These are phyloP conservation scores for Achatina immaculata DNA, from an alignment of 1,140 invertebrate genomes.

Conservation along the genomic window DNA sequence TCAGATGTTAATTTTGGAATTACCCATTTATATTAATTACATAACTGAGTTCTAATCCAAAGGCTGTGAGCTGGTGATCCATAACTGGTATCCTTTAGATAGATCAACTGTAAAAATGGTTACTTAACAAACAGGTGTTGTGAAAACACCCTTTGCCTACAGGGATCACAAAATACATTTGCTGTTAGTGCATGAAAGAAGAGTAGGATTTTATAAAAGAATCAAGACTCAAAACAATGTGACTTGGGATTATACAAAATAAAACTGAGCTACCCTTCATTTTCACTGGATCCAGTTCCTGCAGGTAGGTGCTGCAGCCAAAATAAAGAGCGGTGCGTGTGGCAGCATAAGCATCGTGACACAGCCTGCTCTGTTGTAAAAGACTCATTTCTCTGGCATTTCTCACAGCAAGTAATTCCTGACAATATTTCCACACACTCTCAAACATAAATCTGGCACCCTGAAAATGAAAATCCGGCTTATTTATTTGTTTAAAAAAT, in stretches of 20 bases:
- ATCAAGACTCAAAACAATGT: not conserved
- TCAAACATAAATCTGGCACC: conserved; percentile 64
- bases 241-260: too few species aligned
- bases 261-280: conserved; percentile 34
- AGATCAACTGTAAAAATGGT: too few species aligned
- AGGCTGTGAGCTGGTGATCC: too few species aligned
- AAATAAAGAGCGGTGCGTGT: conserved; percentile 47
- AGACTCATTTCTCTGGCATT: conserved; percentile 20
- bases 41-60: too few species aligned
- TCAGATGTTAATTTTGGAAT: too few species aligned
- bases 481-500: not conserved
- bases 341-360: conserved; percentile 52
- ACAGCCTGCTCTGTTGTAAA: conserved; percentile 31
- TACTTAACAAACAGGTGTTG: too few species aligned
- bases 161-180: too few species aligned
- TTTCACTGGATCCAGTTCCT: conserved; percentile 16
- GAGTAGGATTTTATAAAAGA: too few species aligned
- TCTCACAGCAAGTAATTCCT: conserved; percentile 45
- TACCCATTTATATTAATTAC: too few species aligned
- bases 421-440: conserved; percentile 55
- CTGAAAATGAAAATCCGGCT: conserved; percentile 50
- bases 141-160: too few species aligned
- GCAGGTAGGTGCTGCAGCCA: conserved; percentile 41
- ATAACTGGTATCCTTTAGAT: too few species aligned
- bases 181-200: too few species aligned